Base-by-base conservation (phyloP, 1,140 invertebrate genomes). In the Leptonema lineaticorne region DNA sequence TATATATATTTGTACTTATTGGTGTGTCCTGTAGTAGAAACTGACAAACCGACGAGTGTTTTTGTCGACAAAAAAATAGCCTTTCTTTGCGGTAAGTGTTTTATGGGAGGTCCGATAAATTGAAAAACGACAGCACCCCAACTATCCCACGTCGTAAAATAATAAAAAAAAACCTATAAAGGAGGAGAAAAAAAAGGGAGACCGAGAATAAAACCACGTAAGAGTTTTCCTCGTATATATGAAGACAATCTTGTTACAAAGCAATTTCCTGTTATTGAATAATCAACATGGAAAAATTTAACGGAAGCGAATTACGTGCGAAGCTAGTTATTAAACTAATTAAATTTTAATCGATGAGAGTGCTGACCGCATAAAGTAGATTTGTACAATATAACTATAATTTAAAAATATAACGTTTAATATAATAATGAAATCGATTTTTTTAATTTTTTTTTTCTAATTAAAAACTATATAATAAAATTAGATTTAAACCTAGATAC, bases 181-280 rank as follows among this genome's bases (percentile, higher is more conserved):
- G 37, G 37, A 16, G 37, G 2, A 41, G 11, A 41, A 41, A 41
- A 41, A 9, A 16, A 41, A n/a, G n/a, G n/a, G n/a, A n/a, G n/a
- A 41, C 37, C 37, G 29, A 30, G 56, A 46, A 66, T 33, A 48
- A 64, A 64, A 50, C 41, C 22, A 37, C 48, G 22, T 56, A 48
- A 28, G 53, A 24, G 29, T 24, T 20, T 46, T 50, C 24, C 33
- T 6, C 62, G 28, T 41, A 11, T 28, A 60, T 28, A 46, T 56
- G 53, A 33, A 14, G 29, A 67, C 56, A 67, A 67, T 67, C 65
- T 67, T 67, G 65, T 67, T 67, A 67, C 53, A 59, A 67, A 67
- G 65, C 65, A 67, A 67, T 67, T 59, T 41, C 56, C 28, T 46
- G 62, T 64, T 64, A 64, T 64, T 64, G 62, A 64, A 64, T 64